Percentiles rank a stretch among this genome's conserved stretches.
Evolutionary conservation across 1,140 invertebrate genomes (phyloP).

Genomic region (Sycophila sp.): DNA sequence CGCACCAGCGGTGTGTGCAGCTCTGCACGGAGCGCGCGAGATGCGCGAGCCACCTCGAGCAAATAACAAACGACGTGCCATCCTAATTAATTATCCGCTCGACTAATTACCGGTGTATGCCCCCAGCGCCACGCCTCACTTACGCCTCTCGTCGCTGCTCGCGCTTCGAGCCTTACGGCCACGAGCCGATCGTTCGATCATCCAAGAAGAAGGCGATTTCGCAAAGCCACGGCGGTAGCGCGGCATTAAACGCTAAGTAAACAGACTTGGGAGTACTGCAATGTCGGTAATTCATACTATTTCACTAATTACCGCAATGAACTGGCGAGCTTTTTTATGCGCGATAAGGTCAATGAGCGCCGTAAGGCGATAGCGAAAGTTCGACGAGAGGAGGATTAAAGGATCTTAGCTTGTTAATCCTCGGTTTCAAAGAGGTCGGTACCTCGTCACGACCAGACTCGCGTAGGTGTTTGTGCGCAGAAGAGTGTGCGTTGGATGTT

Average conservation of each 20-base stretch:
- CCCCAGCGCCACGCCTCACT: background rate
- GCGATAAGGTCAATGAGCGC: background rate
- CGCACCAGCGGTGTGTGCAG: background rate
- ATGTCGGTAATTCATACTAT: too few species aligned
- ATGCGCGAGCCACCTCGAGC: constrained; percentile 6
- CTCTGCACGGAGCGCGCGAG: background rate
- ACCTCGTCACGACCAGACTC: constrained; percentile 1
- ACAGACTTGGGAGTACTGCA: background rate
- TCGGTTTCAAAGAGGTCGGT: background rate
- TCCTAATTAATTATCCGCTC: constrained; percentile 56
- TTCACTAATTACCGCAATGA: too few species aligned
- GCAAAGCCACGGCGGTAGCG: too few species aligned
- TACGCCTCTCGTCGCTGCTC: background rate
- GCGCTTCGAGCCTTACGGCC: too few species aligned
- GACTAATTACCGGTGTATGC: constrained; percentile 13
- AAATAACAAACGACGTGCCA: constrained; percentile 58
- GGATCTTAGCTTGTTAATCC: constrained; percentile 6
- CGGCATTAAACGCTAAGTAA: background rate
- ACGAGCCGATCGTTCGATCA: too few species aligned
- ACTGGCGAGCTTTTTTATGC: too few species aligned
- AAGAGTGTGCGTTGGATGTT: background rate
- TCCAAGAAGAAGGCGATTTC: too few species aligned
- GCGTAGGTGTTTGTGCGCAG: background rate
- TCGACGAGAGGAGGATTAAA: background rate
- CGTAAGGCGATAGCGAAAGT: too few species aligned